Evolutionary conservation across 1,140 invertebrate genomes (phyloP), one percentile per base, ranked within the genome.

Genomic region (Archegozetes longisetosus): DNA sequence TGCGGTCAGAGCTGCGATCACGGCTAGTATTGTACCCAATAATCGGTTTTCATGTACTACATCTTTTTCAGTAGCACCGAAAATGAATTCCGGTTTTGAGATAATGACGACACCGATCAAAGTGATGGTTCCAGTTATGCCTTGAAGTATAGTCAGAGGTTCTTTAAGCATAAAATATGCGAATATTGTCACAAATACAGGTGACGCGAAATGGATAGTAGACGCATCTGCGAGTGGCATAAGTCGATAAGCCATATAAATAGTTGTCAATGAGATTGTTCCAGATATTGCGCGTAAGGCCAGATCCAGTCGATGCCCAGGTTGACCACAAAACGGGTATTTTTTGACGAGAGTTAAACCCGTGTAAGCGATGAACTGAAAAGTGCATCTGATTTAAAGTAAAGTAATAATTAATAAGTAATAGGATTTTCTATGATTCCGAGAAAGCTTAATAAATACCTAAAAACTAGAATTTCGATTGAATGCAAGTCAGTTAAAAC

Each of bases 1-100:
- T 27, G 85, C 85, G 68, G 89, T 87, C 54, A 90, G 75, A 27
- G 86, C 88, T 0, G 86, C 85, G 26, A 82, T 77, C 64, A 89
- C 83, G 29, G 87, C 86, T 22, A 85, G 84, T 1, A 85, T 76
- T 4, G 84, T 83, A 57, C 85, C 85, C 79, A 82, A 82, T 20
- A 86, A 72, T 17, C 55, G 62, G 25, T 50, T 54, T 68, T 82
- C 22, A 17, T 54, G 23, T 17, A 57, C 27, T 2, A 25, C 53
- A 40, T 40, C 32, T 9, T 40, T 17, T 32, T 63, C 56, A 2
- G 51, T 55, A 6, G 6, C 32, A 17, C 70, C 70, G 52, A 71
- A 70, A 9, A 78, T 61, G 61, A 78, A 76, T 29, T 76, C 76
- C 54, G 76, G 76, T 59, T 70, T 75, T 14, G 76, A 66, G 23